Evolutionary conservation across 2,113 vertebrate species (phyloP).

Genomic region (Zeus faber): DNA sequence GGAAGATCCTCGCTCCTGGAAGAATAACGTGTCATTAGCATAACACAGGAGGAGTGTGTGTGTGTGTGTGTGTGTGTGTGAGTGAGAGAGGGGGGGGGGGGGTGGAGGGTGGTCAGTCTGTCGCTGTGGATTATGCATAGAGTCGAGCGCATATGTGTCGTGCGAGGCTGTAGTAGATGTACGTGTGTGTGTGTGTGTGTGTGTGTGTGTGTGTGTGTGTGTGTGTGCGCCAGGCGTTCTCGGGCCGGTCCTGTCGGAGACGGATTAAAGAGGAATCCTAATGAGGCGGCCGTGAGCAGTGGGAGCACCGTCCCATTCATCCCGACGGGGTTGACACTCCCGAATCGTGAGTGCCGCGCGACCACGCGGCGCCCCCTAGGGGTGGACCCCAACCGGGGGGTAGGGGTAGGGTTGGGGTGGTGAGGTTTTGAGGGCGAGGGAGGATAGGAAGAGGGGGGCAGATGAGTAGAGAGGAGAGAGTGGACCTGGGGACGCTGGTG

Average conservation of each 20-base stretch:
- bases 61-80: constrained; percentile 16
- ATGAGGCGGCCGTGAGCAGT: constrained; percentile 81
- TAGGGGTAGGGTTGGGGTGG: not conserved
- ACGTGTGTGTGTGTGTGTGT: constrained; percentile 21
- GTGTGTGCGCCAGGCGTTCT: constrained; percentile 38
- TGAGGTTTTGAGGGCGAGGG: not conserved
- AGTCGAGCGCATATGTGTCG: constrained; percentile 22
- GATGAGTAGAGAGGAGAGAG: not conserved
- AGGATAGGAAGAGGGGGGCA: not conserved
- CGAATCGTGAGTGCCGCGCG: constrained; percentile 90
- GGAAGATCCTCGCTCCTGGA: constrained; percentile 79
- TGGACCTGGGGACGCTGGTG: not conserved
- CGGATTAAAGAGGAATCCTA: constrained; percentile 96
- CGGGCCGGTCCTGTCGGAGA: constrained; percentile 85
- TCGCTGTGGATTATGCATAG: constrained; percentile 31
- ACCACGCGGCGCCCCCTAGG: constrained; percentile 93
- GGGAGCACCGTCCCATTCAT: constrained; percentile 87
- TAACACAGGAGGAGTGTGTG: constrained; percentile 57
- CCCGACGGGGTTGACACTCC: constrained; percentile 82
- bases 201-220: constrained; percentile 19
- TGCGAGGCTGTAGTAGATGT: not conserved
- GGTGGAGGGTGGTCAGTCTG: constrained; percentile 9
- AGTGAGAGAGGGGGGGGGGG: not conserved
- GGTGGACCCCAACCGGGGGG: constrained; percentile 64
- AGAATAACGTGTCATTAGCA: constrained; percentile 86